Evolutionary conservation across 2,113 vertebrate species (phyloP).

Genomic region (Albula goreensis): DNA sequence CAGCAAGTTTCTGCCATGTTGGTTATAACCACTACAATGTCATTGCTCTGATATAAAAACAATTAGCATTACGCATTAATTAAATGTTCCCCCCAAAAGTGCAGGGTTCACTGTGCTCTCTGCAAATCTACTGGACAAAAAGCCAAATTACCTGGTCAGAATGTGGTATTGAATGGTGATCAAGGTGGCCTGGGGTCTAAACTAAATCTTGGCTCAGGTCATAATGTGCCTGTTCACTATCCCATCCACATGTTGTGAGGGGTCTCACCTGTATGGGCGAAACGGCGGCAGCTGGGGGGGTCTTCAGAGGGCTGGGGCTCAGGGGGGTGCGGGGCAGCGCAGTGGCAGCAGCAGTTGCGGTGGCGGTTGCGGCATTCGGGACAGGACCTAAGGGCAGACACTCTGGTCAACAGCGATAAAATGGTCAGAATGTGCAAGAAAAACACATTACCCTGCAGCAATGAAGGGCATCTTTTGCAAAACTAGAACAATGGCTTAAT

Average conservation of each 20-base stretch:
- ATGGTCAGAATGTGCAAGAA: not conserved
- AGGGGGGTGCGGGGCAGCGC: constrained; percentile 88
- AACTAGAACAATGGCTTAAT: not conserved
- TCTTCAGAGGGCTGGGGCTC: constrained; percentile 93
- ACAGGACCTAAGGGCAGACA: constrained; percentile 25
- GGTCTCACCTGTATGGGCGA: constrained; percentile 90
- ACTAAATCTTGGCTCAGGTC: not conserved
- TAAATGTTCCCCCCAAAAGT: not conserved
- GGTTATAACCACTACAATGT: no score
- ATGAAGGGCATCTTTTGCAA: not conserved
- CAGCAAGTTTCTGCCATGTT: not conserved
- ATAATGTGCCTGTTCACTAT: not conserved
- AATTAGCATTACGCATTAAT: no score
- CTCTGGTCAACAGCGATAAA: constrained; percentile 15
- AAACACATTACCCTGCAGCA: not conserved
- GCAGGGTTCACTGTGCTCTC: not conserved
- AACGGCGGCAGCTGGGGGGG: constrained; percentile 89
- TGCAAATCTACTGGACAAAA: not conserved
- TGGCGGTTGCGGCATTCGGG: not conserved
- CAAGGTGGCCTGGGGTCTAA: not conserved
- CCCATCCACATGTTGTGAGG: not conserved
- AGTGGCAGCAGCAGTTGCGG: constrained; percentile 69
- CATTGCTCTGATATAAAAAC: not conserved
- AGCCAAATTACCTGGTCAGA: not conserved
- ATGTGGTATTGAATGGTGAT: not conserved